Evolutionary conservation across 2,113 vertebrate genomes (phyloP), one percentile per base, ranked within the genome.

Genomic region (Boulengeromyrus knoepffleri): DNA sequence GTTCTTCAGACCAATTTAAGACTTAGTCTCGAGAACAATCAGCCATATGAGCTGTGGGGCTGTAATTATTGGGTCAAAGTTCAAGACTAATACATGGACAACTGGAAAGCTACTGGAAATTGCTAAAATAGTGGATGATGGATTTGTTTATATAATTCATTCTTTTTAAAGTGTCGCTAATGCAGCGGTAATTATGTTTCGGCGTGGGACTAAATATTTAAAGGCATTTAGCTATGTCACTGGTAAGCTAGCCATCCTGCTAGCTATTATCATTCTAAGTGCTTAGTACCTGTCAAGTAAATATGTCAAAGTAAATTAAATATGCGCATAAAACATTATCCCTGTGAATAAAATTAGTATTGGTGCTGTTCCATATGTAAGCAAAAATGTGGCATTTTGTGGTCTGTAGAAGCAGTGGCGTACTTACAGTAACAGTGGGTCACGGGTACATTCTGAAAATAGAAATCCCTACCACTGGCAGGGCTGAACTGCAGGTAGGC

Each of bases 251-350:
- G 45, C 45, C 12, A 85, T 85, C 45, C 8, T 46, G 83, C 83
- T 85, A 19, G 36, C 74, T 80, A 39, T 80, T 80, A 85, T 85
- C 83, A 85, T 85, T 85, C 83, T 9, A 10, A 46, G 45, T 47
- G 45, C 42, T 85, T 46, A 46, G 42, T 85, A 24, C 45, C 36
- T 12, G 45, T 85, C 74, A 80, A 80, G 74, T 39, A 80, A 85
- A 46, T 47, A 13, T 85, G 42, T 85, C 42, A 85, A 85, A 85
- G 83, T 85, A 47, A 47, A 85, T 47, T 85, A 85, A 84, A 47
- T 85, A 85, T 85, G 83, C 83, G 45, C 83, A 85, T 85, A 85
- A 46, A 85, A 47, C 83, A 85, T n/a, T 46, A 85, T 24, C 42
- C 36, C 17, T 19, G 19, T 85, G 83, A 85, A 85, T 85, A 47